phyloP scores from a whole-genome alignment of 2,113 vertebrate species.

The Grammomys dolichurus region DNA sequence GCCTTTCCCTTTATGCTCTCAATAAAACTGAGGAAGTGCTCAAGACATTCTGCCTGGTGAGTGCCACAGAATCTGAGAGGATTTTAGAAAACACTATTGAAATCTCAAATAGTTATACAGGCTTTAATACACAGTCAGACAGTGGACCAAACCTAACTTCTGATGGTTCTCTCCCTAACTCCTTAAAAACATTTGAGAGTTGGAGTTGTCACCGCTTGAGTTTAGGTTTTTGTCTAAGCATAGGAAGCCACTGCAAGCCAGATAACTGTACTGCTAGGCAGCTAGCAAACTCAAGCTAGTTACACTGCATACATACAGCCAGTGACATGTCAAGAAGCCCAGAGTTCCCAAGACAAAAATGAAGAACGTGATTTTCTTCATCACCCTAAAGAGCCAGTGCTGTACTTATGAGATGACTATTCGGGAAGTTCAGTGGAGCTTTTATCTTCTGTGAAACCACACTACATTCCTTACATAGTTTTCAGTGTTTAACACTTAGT shows the following conservation, averaged over 20 bases:
- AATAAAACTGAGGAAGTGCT: neutral
- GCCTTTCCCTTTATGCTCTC: neutral
- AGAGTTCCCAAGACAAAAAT: neutral
- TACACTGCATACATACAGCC: neutral
- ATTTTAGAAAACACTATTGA: neutral
- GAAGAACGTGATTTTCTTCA: neutral
- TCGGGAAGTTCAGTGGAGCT: accelerated
- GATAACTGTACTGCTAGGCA: neutral
- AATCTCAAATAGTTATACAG: too few species aligned
- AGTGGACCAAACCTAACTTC: neutral
- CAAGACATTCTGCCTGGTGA: neutral
- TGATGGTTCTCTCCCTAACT: neutral
- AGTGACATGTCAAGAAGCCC: neutral
- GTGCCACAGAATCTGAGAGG: neutral
- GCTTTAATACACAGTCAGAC: neutral
- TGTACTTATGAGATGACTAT: neutral
- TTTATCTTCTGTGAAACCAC: neutral
- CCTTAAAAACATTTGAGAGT: neutral
- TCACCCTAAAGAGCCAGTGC: neutral
- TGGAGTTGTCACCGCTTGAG: neutral
- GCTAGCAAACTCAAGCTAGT: neutral
- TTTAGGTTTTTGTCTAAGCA: neutral
- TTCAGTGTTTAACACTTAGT: conserved; percentile 1
- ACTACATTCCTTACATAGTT: neutral
- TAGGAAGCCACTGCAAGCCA: neutral